Evolutionary conservation across 2,113 vertebrate species (phyloP).

Genomic region (Gymnobelideus leadbeateri): DNA sequence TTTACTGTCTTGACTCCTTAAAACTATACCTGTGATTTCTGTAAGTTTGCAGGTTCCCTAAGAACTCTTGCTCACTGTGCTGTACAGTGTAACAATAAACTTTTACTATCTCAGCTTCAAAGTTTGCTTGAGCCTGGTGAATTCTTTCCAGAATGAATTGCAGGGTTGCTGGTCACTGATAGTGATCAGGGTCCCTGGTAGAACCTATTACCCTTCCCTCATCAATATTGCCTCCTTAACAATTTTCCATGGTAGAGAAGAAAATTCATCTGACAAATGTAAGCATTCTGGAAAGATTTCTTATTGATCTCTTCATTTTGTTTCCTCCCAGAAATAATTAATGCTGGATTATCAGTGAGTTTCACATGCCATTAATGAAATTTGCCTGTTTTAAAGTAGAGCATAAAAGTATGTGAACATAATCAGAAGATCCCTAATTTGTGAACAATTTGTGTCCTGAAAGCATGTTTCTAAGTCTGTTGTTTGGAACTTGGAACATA

Average conservation of each 20-base stretch:
- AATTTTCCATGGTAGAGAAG: not conserved
- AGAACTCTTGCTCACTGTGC: too few relatives aligned
- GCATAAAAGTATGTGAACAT: not conserved
- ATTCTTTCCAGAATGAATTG: too few relatives aligned
- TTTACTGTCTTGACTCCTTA: too few relatives aligned
- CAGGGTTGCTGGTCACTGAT: too few relatives aligned
- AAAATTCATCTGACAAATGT: not conserved
- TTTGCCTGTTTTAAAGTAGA: not conserved
- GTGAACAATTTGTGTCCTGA: conserved; percentile 32
- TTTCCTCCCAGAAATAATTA: not conserved
- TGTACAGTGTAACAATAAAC: too few relatives aligned
- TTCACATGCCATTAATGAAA: not conserved
- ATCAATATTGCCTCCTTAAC: not conserved
- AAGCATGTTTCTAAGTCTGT: conserved; percentile 22
- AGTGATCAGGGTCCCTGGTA: too few relatives aligned
- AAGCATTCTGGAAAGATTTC: not conserved
- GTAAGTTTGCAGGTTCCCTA: too few relatives aligned
- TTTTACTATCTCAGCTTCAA: too few relatives aligned
- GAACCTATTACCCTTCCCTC: too few relatives aligned
- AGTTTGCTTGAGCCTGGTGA: too few relatives aligned
- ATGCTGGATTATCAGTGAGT: not conserved
- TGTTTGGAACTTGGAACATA: conserved; percentile 33
- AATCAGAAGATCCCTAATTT: conserved; percentile 23
- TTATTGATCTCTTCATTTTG: conserved; percentile 3
- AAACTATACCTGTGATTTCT: too few relatives aligned